Base-by-base conservation (phyloP, 2,888 invertebrate genomes). In the Pediacus dermestoides region DNA sequence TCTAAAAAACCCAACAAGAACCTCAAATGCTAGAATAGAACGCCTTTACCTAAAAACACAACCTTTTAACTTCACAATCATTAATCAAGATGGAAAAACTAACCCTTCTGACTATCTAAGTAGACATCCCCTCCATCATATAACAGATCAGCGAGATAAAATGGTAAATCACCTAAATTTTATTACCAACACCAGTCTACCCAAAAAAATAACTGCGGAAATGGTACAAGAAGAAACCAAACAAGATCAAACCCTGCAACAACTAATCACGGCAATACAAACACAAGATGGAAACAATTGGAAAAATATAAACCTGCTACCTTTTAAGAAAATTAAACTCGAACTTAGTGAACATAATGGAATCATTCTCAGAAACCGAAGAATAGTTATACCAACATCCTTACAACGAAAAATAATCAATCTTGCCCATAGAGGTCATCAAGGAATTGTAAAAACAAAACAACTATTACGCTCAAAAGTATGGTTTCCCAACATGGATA, bases 21-120 rank as follows among this genome's bases (percentile, higher is more conserved):
- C 31, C 4, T 16, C 31, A 11, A 31, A 9, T 16, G 16, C 31
- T 3, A 31, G 31, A 31, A 31, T 31, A 4, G 31, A 31, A 31
- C 16, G 31, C 8, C 9, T 31, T 4, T 31, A 9, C 3, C 10
- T 14, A 11, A 14, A 14, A 31, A 31, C 9, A 8, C 31, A 31
- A 31, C 31, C 14, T 9, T 31, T 10, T 9, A 31, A 6, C n/a
- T 31, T 31, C 12, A 31, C 2, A 8, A 13, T 31, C 6, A 4
- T 16, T 9, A 15, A 31, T 16, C 31, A 31, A 31, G 3, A 12
- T 8, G 31, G 31, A 16, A 3, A 8, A 11, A n/a, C 15, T 8
- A 31, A 31, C 16, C 31, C 31, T 6, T 31, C 31, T 8, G 16
- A 31, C 18, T 31, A 31, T 16, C 6, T 16, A 9, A 16, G 16